phyloP scores from a whole-genome alignment of 64 coral and sea anemone genomes.

The Porites lutea region DNA sequence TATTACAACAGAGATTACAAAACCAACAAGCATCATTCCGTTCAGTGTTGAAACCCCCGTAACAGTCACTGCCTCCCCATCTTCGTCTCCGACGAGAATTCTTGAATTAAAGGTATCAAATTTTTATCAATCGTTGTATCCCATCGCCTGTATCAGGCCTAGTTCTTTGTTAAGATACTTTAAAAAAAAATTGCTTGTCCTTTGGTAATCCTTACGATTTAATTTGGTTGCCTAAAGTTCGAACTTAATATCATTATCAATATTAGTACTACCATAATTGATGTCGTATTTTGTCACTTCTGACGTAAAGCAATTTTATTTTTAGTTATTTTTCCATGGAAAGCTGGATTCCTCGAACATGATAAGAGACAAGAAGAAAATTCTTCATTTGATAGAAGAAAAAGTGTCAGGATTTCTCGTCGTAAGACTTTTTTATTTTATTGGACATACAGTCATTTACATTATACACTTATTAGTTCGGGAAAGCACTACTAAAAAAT shows the following conservation, averaged over 20 bases:
- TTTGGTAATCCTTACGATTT: no score
- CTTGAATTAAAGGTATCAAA: neutral
- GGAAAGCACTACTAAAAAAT: no score
- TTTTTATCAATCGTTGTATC: neutral
- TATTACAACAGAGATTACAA: neutral
- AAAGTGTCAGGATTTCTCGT: neutral
- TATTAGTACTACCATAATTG: neutral
- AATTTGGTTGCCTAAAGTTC: no score
- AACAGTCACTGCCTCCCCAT: neutral
- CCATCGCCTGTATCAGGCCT: neutral
- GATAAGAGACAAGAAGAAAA: neutral
- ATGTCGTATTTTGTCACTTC: neutral
- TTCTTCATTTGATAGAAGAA: neutral
- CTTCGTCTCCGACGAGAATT: neutral
- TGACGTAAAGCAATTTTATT: neutral
- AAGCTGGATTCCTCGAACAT: neutral
- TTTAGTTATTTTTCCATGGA: neutral
- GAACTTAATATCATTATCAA: no score
- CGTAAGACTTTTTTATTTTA: neutral
- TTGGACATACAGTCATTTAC: no score
- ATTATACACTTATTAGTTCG: no score
- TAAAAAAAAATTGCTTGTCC: no score
- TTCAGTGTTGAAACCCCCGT: neutral
- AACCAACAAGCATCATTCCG: neutral
- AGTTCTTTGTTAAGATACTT: neutral